Percentiles rank a stretch among this genome's conserved stretches.
Conservation (phyloP, 2,888 invertebrate species). For the Nephrotoma flavescens region DNA sequence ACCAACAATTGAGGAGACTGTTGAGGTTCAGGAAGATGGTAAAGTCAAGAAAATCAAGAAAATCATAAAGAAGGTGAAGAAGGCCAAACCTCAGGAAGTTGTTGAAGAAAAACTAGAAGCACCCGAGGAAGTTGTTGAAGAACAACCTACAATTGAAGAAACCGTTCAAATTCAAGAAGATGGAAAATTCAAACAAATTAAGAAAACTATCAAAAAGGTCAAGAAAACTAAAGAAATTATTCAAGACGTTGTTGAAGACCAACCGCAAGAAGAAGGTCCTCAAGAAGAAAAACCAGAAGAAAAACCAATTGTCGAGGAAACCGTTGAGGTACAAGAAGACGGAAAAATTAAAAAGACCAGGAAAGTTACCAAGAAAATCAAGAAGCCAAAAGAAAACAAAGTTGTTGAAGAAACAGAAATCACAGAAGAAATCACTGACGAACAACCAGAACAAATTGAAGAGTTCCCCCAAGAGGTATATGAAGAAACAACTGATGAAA, state of each 20-base stretch:
- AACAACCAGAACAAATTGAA: slow-evolving; percentile 7
- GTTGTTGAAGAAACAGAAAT: slow-evolving; percentile 21
- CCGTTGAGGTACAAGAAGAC: slow-evolving; percentile 18
- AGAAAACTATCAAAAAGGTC: neutral
- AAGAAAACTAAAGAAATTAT: slow-evolving; percentile 6
- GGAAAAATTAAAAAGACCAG: slow-evolving; percentile 22
- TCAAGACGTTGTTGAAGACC: slow-evolving; percentile 21
- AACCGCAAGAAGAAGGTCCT: slow-evolving; percentile 19
- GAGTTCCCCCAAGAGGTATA: slow-evolving; percentile 7
- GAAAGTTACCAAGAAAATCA: slow-evolving; percentile 17
- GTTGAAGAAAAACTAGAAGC: slow-evolving; percentile 16
- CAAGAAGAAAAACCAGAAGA: slow-evolving; percentile 18
- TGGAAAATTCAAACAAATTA: neutral
- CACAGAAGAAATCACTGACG: neutral
- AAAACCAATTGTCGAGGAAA: slow-evolving; percentile 24
- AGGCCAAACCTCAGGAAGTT: slow-evolving; percentile 8
- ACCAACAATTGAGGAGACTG: slow-evolving; percentile 2
- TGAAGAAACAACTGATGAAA: slow-evolving; percentile 16
- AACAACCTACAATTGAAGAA: neutral
- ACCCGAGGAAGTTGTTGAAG: slow-evolving; percentile 15
- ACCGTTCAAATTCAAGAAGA: neutral
- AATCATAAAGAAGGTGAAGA: slow-evolving; percentile 9
- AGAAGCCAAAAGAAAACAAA: slow-evolving; percentile 10
- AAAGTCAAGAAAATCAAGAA: neutral
- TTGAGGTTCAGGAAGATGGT: slow-evolving; percentile 12